Percentiles rank a stretch among this genome's conserved stretches.
phyloP scores from a whole-genome alignment of 2,113 vertebrate species.

The Condylura cristata region DNA sequence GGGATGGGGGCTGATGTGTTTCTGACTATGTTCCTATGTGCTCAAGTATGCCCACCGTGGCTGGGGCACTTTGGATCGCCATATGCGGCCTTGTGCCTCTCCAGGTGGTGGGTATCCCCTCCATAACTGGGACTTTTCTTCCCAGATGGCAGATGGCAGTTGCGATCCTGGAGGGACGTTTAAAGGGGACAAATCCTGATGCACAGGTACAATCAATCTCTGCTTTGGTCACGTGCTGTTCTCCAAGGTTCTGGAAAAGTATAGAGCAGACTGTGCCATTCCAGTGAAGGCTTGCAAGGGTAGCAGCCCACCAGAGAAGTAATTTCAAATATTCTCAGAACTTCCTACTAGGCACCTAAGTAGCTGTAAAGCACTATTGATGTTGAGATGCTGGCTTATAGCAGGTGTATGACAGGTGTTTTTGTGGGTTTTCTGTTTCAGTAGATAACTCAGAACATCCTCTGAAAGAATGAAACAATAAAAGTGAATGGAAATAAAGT shows the following conservation, averaged over 20 bases:
- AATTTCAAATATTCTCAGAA: neutral
- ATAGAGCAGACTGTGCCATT: neutral
- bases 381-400: neutral
- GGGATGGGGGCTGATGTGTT: neutral
- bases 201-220: neutral
- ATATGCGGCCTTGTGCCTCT: neutral
- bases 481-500: neutral
- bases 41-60: neutral
- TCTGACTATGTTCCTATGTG: no score
- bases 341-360: neutral
- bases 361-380: neutral
- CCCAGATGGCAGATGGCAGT: no score
- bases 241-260: neutral
- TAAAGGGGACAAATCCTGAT: neutral
- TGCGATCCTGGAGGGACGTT: neutral
- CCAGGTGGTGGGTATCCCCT: neutral
- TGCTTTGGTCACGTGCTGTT: neutral
- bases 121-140: neutral
- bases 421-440: neutral
- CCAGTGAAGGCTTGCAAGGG: neutral
- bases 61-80: neutral
- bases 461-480: neutral
- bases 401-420: neutral
- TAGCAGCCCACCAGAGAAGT: neutral
- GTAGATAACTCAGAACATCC: neutral